Base-by-base conservation (phyloP, 2,888 invertebrate genomes). In the Trachelus troglodyta region DNA sequence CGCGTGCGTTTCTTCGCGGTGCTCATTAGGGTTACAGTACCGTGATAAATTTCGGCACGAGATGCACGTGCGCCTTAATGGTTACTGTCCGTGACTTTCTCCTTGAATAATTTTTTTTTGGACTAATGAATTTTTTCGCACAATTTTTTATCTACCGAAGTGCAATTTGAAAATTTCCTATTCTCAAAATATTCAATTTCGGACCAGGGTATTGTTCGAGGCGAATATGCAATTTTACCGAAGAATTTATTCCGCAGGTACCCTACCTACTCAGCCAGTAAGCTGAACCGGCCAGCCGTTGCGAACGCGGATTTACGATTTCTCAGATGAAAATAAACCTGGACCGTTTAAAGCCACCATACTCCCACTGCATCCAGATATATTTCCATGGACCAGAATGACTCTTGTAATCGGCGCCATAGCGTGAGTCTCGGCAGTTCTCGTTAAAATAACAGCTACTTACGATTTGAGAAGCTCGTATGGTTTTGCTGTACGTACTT, bases 381-480 rank as follows among this genome's bases (percentile, higher is more conserved):
- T 86, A 87, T 87, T 88, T 87, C 82, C 82, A 83, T 82, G 81
- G 79, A 75, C 77, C 77, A 76, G 74, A 79, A 78, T 80, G 82
- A 81, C 81, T 40, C 12, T 74, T 34, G 31, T 34, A 30, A 31
- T 82, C 82, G 80, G 79, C 81, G 80, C 81, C 83, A 85, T 84
- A 80, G 80, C 76, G 80, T 75, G 75, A 82, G 76, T 79, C 77
- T 77, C 81, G 78, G 81, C 83, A 87, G 79, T 82, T 86, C 85
- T 89, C 87, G 85, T 89, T 87, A 85, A 86, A 89, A 83, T 87
- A 85, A 87, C 85, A 82, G 83, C 86, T 87, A 84, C 86, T 86
- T 84, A 84, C 82, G 83, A 86, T 85, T 85, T 78, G 84, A 83
- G 82, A 85, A 82, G 85, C 86, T 83, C 82, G 82, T 84, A 84